Conservation (phyloP, 2,888 invertebrate species). For the Rotaria magnacalcarata region DNA sequence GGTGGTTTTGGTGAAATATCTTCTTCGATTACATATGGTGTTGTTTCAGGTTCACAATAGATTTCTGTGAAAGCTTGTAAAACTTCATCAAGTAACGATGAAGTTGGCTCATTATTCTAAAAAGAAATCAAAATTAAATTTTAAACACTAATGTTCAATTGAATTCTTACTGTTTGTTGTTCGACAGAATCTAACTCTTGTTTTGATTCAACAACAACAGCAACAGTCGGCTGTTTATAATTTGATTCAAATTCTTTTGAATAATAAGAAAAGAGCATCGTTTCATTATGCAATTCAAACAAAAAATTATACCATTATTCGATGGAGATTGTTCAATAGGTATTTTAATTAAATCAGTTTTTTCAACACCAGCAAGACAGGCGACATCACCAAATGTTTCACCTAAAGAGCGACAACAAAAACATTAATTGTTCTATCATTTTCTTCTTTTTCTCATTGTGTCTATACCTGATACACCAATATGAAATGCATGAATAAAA, state of each 20-base stretch:
- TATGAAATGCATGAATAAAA: constrained; percentile 33
- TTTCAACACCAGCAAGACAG: constrained; percentile 19
- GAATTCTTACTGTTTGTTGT: neutral
- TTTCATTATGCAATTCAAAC: too few species aligned
- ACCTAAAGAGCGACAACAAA: neutral
- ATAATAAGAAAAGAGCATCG: neutral
- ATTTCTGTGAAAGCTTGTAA: constrained; percentile 23
- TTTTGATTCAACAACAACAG: neutral
- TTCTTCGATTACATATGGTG: neutral
- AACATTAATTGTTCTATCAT: neutral
- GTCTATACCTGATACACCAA: constrained; percentile 23
- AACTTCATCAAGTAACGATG: constrained; percentile 34
- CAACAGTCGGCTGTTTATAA: neutral
- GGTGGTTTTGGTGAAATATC: neutral
- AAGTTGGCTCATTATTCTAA: neutral
- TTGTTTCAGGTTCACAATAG: neutral
- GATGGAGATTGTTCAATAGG: neutral
- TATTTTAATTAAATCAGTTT: constrained; percentile 15
- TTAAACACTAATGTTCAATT: neutral
- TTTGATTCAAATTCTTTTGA: constrained; percentile 10
- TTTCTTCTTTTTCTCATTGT: too few species aligned
- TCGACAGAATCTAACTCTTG: neutral
- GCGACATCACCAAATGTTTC: constrained; percentile 34
- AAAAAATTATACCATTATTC: neutral
- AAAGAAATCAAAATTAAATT: neutral